These are phyloP conservation scores for Lycodopsis pacificus DNA, from an alignment of 2,797 vertebrate genomes.

Conservation along the genomic window DNA sequence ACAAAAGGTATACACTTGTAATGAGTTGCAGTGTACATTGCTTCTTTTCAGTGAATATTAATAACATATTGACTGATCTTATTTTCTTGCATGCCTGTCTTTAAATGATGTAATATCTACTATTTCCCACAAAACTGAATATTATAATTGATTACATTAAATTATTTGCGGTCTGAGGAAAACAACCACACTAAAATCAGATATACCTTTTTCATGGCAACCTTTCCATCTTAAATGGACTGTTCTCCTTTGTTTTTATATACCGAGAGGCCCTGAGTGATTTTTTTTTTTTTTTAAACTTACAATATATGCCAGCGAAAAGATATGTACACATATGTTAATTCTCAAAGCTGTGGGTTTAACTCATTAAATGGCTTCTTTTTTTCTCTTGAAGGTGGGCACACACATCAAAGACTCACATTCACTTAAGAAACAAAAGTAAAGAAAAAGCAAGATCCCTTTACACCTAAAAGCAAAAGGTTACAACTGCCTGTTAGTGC, in stretches of 20 bases:
- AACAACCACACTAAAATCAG: slow-evolving; percentile 83
- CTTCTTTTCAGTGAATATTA: slow-evolving; percentile 84
- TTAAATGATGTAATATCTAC: slow-evolving; percentile 86
- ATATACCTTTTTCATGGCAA: slow-evolving; percentile 85
- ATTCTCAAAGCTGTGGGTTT: slow-evolving; percentile 89
- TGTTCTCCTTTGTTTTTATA: slow-evolving; percentile 86
- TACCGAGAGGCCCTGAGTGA: slow-evolving; percentile 89
- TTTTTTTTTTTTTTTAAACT: slow-evolving; percentile 78
- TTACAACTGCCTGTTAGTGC: slow-evolving; percentile 85
- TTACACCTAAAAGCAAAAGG: slow-evolving; percentile 81
- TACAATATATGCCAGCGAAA: slow-evolving; percentile 89
- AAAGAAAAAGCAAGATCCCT: slow-evolving; percentile 83
- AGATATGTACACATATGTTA: slow-evolving; percentile 90
- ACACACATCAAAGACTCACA: slow-evolving; percentile 85
- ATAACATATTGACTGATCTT: slow-evolving; percentile 78
- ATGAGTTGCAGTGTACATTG: slow-evolving; percentile 83
- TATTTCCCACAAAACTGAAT: slow-evolving; percentile 84
- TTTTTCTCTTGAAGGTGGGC: slow-evolving; percentile 85
- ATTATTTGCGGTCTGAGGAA: slow-evolving; percentile 87
- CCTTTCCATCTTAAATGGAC: slow-evolving; percentile 83
- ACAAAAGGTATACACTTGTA: slow-evolving; percentile 85
- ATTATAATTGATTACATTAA: slow-evolving; percentile 85
- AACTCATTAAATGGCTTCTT: slow-evolving; percentile 89
- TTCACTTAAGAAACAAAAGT: slow-evolving; percentile 80
- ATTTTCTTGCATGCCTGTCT: slow-evolving; percentile 88